A percentile compares a stretch with the other conserved stretches of the same genome.
These are phyloP conservation scores for Marronus borbonicus DNA, from an alignment of 2,888 invertebrate species.

Conservation along the genomic window DNA sequence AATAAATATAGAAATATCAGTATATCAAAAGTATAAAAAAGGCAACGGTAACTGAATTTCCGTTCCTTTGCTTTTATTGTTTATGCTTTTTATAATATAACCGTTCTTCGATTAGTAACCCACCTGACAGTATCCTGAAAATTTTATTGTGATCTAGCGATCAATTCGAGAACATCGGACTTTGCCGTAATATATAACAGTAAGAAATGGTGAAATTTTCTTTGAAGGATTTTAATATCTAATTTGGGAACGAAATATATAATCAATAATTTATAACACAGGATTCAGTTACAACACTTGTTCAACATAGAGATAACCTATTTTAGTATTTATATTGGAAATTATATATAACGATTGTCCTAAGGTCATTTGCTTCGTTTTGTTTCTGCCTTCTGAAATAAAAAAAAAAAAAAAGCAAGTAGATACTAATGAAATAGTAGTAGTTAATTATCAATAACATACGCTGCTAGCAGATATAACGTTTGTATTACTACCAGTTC, in stretches of 20 bases:
- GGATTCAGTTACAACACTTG: constrained; percentile 23
- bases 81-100: too few species aligned
- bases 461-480: neutral
- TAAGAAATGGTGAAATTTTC: neutral
- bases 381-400: neutral
- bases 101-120: too few species aligned
- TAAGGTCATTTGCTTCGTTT: constrained; percentile 10
- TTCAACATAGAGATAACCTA: constrained; percentile 29
- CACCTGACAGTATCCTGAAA: too few species aligned
- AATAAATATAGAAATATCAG: too few species aligned
- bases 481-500: constrained; percentile 62
- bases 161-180: too few species aligned
- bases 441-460: neutral
- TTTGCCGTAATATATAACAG: too few species aligned
- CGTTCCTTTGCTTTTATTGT: too few species aligned
- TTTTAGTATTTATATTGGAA: constrained; percentile 2
- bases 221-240: constrained; percentile 35
- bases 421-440: neutral
- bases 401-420: neutral
- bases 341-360: neutral
- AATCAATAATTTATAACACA: constrained; percentile 21
- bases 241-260: constrained; percentile 37
- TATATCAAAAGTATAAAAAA: too few species aligned
- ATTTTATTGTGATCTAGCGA: too few species aligned
- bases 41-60: too few species aligned